These are phyloP conservation scores for Petrocephalus sullivani DNA, from an alignment of 2,797 vertebrate species.

Conservation along the genomic window DNA sequence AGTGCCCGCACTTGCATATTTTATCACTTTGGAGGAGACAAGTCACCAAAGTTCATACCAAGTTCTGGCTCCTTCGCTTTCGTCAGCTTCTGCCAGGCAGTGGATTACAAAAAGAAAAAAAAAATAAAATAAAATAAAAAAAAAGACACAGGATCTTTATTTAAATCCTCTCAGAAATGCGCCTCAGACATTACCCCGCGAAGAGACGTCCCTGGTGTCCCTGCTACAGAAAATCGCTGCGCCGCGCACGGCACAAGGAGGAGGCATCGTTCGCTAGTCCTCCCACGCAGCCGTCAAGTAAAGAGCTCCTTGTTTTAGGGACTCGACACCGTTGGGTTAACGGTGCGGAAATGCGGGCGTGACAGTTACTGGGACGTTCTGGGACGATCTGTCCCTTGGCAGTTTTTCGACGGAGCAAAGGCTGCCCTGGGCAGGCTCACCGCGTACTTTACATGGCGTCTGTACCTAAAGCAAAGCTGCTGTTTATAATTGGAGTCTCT, in stretches of 20 bases:
- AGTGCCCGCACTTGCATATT: neutral
- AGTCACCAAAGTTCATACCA: neutral
- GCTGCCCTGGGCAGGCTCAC: neutral
- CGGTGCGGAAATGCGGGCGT: neutral
- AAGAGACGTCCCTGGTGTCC: neutral
- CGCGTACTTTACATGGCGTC: neutral
- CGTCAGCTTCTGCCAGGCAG: neutral
- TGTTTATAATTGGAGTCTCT: neutral
- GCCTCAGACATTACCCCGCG: neutral
- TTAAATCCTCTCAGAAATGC: neutral
- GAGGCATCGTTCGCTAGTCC: neutral
- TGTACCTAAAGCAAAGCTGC: neutral
- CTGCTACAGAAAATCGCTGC: neutral
- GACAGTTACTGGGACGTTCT: neutral
- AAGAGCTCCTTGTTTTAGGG: neutral
- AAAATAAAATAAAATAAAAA: neutral
- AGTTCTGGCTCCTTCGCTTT: neutral
- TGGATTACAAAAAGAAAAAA: neutral
- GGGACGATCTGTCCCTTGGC: neutral
- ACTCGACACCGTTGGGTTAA: neutral
- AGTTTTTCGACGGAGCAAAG: neutral
- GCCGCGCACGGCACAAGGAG: neutral
- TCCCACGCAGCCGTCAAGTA: conserved; percentile 9
- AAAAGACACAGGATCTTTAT: neutral
- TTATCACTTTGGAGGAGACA: neutral